Conservation (phyloP, 2,888 invertebrate genomes). For the Nephrocerus scutellatus region DNA sequence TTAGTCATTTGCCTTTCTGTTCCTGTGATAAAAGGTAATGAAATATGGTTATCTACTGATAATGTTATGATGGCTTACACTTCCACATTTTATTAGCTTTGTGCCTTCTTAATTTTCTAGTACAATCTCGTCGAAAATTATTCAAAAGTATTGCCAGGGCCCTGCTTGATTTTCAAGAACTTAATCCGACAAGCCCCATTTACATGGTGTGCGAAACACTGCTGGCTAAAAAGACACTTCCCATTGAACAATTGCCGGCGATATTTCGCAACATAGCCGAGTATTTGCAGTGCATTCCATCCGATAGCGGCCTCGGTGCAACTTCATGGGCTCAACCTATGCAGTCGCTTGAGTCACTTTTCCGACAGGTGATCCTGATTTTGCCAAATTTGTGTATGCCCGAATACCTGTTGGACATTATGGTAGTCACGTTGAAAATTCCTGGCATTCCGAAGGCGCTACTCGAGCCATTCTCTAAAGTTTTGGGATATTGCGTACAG, state of each 20-base stretch:
- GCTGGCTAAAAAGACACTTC: conserved; percentile 68
- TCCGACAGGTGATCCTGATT: conserved; percentile 67
- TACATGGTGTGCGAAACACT: conserved; percentile 72
- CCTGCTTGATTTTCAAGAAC: conserved; percentile 89
- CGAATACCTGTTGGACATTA: conserved; percentile 65
- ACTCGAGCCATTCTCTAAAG: conserved; percentile 92
- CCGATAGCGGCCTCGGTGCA: conserved; percentile 67
- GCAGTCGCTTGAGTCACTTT: conserved; percentile 77
- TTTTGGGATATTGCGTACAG: conserved; percentile 87
- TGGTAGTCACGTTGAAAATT: conserved; percentile 72
- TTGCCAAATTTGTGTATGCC: conserved; percentile 65
- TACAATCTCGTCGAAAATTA: conserved; percentile 63
- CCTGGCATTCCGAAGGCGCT: conserved; percentile 67
- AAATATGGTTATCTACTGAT: too few relatives aligned
- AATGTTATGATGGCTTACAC: too few relatives aligned
- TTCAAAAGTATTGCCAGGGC: conserved; percentile 92
- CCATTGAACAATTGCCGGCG: conserved; percentile 63
- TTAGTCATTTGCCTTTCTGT: too few relatives aligned
- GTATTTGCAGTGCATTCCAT: conserved; percentile 86
- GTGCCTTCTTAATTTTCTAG: conserved; percentile 24
- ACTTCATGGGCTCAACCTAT: conserved; percentile 74
- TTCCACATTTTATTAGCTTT: neutral
- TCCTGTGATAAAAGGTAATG: too few relatives aligned
- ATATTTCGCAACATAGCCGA: conserved; percentile 86
- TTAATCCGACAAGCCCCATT: conserved; percentile 90